phyloP scores from a whole-genome alignment of 2,888 invertebrate species.

The Eristalis intricaria region DNA sequence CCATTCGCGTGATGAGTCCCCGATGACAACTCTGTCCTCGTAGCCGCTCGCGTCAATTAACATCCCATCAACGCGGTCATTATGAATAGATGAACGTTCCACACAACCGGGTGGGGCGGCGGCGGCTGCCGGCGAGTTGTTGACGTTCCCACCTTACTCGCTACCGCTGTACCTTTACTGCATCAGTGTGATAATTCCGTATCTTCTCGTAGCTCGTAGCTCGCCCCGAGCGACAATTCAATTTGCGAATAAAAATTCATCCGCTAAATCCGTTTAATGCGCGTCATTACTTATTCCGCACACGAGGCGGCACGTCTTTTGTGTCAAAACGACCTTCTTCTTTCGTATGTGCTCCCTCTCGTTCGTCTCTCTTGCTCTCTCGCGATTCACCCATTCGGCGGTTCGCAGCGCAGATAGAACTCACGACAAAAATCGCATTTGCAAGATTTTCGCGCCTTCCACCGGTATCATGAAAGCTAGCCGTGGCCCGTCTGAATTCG shows the following conservation, averaged over 20 bases:
- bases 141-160: not conserved
- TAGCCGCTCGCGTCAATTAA: conserved; percentile 42
- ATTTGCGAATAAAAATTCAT: conserved; percentile 59
- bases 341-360: not conserved
- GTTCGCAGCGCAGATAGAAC: not conserved
- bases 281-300: conserved; percentile 60
- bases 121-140: not conserved
- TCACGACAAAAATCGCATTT: not conserved
- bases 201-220: conserved; percentile 1
- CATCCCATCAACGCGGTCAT: conserved; percentile 42
- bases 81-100: conserved; percentile 51
- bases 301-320: conserved; percentile 68
- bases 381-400: not conserved
- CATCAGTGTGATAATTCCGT: not conserved
- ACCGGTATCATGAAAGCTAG: conserved; percentile 24
- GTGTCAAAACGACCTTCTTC: conserved; percentile 47
- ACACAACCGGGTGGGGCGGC: not conserved
- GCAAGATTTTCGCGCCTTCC: conserved; percentile 17
- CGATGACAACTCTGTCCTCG: not conserved
- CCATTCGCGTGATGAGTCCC: not conserved
- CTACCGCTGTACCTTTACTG: conserved; percentile 4
- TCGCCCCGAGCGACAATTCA: conserved; percentile 45
- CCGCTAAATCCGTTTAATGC: conserved; percentile 52
- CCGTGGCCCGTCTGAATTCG: conserved; percentile 50
- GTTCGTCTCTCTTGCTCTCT: not conserved